Evolutionary conservation across 1,140 invertebrate species (phyloP), one percentile per base, ranked within the genome.

Genomic region (Belonocnema kinseyi): DNA sequence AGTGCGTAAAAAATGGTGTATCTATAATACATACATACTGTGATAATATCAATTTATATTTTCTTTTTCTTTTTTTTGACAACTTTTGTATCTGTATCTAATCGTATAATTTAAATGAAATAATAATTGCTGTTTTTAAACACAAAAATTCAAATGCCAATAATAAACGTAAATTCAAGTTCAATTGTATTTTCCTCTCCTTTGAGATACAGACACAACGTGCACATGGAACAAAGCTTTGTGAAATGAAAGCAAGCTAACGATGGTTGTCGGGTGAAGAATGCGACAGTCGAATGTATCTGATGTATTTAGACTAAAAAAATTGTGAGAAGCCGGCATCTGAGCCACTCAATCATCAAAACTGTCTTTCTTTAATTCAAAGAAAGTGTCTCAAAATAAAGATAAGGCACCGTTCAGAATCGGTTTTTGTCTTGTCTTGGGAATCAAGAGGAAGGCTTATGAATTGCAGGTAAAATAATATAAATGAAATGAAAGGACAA

Each of bases 131-230:
- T 73, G 75, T 77, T 81, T 58, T 61, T 76, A 54, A 72, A 56
- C 50, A 76, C 10, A 14, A 52, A 17, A 26, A 33, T n/a, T 40
- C 6, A 77, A 61, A 52, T 26, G 73, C 50, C 53, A 50, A 56
- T 54, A 72, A 61, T 46, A 33, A 14, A 50, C 33, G 14, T 11
- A 14, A 26, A 58, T n/a, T 56, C 26, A 17, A n/a, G 16, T 58
- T 56, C 40, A 7, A 51, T 70, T 52, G 13, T 50, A 46, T 11
- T 46, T 10, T 46, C 11, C 40, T 46, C 40, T 46, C 40, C 16
- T 53, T 71, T 19, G 40, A 85, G 83, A 80, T 85, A 81, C 84
- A 84, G 80, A 78, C 80, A 83, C 72, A 77, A 79, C 80, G 85
- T 87, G 86, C 86, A 82, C 74, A 72, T 75, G 75, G 56, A 78